These are phyloP conservation scores for Carcharodon carcharias DNA, from an alignment of 2,797 vertebrate genomes.

Conservation along the genomic window DNA sequence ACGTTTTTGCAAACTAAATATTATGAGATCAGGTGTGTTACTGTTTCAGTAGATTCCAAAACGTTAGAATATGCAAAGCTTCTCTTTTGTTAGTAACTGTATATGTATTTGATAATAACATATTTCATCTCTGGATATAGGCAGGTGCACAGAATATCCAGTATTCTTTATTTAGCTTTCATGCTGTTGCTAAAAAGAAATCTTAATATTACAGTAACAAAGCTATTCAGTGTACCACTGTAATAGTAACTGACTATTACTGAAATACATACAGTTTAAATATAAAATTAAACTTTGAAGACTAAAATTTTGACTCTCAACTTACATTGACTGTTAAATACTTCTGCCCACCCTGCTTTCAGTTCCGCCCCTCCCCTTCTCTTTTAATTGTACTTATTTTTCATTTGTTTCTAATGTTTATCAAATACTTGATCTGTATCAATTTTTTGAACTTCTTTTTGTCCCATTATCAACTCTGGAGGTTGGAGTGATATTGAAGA, in stretches of 20 bases:
- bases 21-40: not conserved
- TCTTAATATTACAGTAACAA: not conserved
- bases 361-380: too few species aligned
- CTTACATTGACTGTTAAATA: too few species aligned
- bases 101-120: not conserved
- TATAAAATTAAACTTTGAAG: too few species aligned
- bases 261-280: too few species aligned
- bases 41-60: not conserved
- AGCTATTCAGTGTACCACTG: not conserved
- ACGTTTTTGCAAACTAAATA: not conserved
- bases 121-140: not conserved
- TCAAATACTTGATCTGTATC: not conserved
- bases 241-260: not conserved
- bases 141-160: not conserved
- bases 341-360: too few species aligned
- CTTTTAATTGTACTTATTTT: too few species aligned
- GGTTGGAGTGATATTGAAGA: not conserved
- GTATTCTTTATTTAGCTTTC: not conserved
- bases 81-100: not conserved
- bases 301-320: too few species aligned
- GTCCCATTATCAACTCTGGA: not conserved
- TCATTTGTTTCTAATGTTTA: too few species aligned
- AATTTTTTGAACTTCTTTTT: not conserved
- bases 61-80: not conserved
- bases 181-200: slow-evolving; percentile 10